These are phyloP conservation scores for Mastomys coucha DNA, from an alignment of 2,113 vertebrate species.

Conservation along the genomic window DNA sequence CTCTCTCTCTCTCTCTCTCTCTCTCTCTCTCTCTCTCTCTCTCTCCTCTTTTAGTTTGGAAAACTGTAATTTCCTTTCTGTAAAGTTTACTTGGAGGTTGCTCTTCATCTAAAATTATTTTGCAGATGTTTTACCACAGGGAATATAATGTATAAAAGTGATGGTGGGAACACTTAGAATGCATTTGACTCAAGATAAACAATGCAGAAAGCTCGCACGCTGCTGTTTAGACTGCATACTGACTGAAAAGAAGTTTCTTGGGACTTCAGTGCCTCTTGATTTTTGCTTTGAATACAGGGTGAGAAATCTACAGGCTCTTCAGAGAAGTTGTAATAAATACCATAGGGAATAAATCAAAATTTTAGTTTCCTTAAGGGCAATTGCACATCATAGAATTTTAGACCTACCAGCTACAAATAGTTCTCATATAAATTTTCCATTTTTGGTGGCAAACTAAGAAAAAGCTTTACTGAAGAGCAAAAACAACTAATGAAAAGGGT, in stretches of 20 bases:
- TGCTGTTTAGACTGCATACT: constrained; percentile 86
- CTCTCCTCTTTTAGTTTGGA: constrained; percentile 44
- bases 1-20: neutral
- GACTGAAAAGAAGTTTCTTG: constrained; percentile 84
- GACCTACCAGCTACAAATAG: constrained; percentile 84
- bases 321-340: constrained; percentile 72
- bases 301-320: constrained; percentile 75
- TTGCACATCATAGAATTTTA: constrained; percentile 57
- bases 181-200: constrained; percentile 89
- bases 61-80: constrained; percentile 76
- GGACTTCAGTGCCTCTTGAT: constrained; percentile 82
- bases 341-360: constrained; percentile 75
- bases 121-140: constrained; percentile 86
- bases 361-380: constrained; percentile 82
- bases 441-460: constrained; percentile 83
- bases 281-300: constrained; percentile 81
- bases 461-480: constrained; percentile 75
- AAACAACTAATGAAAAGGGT: constrained; percentile 62
- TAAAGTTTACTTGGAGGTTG: constrained; percentile 85
- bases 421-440: constrained; percentile 82
- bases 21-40: neutral
- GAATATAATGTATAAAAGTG: constrained; percentile 86
- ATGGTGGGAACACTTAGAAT: constrained; percentile 88
- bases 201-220: constrained; percentile 85
- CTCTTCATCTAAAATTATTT: constrained; percentile 84